Conservation (phyloP, 2,888 invertebrate genomes). For the Apodemia zela region DNA sequence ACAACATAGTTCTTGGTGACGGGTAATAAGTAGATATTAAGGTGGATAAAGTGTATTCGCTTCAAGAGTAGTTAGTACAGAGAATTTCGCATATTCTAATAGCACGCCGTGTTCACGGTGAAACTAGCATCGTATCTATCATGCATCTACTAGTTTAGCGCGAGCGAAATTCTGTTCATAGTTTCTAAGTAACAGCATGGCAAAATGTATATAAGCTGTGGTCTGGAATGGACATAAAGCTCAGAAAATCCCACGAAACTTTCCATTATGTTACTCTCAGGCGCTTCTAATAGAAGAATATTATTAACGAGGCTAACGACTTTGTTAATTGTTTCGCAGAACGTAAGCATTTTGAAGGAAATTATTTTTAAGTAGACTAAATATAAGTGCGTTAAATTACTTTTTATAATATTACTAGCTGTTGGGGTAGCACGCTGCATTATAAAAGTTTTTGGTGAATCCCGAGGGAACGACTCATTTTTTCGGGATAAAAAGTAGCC, state of each 20-base stretch:
- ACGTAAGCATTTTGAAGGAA: too few species aligned
- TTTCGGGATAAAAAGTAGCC: too few species aligned
- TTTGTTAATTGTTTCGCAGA: neutral
- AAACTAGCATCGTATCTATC: slow-evolving; percentile 52
- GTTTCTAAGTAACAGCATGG: slow-evolving; percentile 22
- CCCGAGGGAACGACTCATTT: too few species aligned
- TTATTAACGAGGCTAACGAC: neutral
- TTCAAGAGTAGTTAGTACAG: slow-evolving; percentile 31
- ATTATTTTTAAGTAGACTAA: too few species aligned
- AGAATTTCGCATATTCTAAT: slow-evolving; percentile 38
- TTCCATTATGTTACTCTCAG: neutral
- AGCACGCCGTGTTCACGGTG: slow-evolving; percentile 46
- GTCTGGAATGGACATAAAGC: slow-evolving; percentile 12
- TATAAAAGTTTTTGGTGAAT: too few species aligned
- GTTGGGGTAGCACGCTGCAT: too few species aligned
- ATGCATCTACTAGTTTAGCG: slow-evolving; percentile 44
- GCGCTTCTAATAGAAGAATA: slow-evolving; percentile 4
- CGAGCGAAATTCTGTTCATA: slow-evolving; percentile 43
- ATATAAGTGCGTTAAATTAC: too few species aligned
- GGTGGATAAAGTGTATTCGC: slow-evolving; percentile 28
- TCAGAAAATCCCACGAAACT: neutral
- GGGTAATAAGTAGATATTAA: too few species aligned
- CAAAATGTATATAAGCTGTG: slow-evolving; percentile 19
- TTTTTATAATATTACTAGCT: too few species aligned
- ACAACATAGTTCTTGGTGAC: too few species aligned